These are phyloP conservation scores for Sclerodermus sp. DNA, from an alignment of 2,888 invertebrate genomes.

Conservation along the genomic window DNA sequence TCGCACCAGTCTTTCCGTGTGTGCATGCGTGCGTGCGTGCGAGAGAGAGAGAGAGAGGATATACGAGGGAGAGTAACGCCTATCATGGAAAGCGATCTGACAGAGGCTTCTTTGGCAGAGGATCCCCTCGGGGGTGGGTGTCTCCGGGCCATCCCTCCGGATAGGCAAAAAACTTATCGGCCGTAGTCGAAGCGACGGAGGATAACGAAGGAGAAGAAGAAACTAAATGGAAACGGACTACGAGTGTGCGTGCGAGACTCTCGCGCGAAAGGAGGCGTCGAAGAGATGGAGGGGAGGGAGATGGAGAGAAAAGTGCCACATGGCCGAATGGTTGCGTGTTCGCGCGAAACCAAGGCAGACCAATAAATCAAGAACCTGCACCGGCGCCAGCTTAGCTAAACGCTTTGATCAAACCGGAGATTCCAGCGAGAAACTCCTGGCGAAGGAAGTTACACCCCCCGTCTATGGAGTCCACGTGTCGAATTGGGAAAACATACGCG, in stretches of 20 bases:
- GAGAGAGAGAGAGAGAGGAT: too few species aligned
- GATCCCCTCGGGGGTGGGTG: too few species aligned
- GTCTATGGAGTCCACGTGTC: too few species aligned
- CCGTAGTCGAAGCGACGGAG: constrained; percentile 21
- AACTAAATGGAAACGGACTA: constrained; percentile 11
- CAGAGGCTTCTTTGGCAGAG: too few species aligned
- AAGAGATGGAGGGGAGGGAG: constrained; percentile 1
- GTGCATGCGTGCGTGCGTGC: too few species aligned
- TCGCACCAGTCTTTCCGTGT: too few species aligned
- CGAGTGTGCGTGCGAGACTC: constrained; percentile 1
- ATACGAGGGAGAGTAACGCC: too few species aligned
- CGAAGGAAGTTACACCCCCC: not conserved
- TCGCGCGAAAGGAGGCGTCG: constrained; percentile 6
- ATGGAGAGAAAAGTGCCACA: constrained; percentile 6
- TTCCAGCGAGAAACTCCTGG: not conserved
- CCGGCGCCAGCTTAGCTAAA: constrained; percentile 44
- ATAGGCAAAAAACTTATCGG: constrained; percentile 23
- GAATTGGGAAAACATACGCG: too few species aligned
- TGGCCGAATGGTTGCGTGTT: constrained; percentile 14
- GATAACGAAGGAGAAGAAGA: constrained; percentile 18
- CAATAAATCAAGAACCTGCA: constrained; percentile 47
- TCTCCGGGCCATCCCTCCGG: not conserved
- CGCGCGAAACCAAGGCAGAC: constrained; percentile 35
- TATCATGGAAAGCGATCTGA: too few species aligned
- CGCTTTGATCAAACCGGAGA: constrained; percentile 24